Base-by-base conservation (phyloP, 1,140 invertebrate species). In the Drosophila arawakana region DNA sequence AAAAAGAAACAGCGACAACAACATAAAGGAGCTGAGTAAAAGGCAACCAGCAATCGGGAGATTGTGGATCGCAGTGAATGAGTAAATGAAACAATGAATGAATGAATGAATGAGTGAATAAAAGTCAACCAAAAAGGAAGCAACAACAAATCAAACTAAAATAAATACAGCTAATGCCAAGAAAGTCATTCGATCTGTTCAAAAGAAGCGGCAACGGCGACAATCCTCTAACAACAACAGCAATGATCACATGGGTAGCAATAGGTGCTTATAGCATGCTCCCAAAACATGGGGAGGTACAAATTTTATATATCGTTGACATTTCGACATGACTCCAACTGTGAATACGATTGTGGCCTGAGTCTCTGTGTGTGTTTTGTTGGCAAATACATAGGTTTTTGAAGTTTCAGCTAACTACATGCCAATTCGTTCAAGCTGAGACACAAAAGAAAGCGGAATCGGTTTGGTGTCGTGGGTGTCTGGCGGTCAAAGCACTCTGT, bases 231-330 rank as follows among this genome's bases (percentile, higher is more conserved):
- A 35, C 13, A 71, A 49, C 39, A 69, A 74, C 15, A 62, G 49
- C 71, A 62, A 54, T 66, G 62, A 52, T 49, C 35, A 49, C 46
- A 57, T 25, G 54, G 57, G 39, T 35, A 60, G 59, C 67, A 41
- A 18, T 50, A 39, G 54, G 11, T 59, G 39, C 43, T 77, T 70
- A 46, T 72, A 85, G 82, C 72, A 86, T 66, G 79, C 72, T 86
- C 72, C 83, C 83, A 88, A 88, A 73, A 88, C 81, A 81, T 70
- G 67, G 73, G 71, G 50, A 70, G 71, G 55, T 79, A 88, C 82
- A 86, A 88, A 86, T 86, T 88, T 73, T 86, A 76, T 77, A 72
- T 88, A 52, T 62, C 67, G 76, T 73, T 86, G 82, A 86, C 82
- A 86, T 88, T 86, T 86, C 73, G 75, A 88, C 83, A 86, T 86